Evolutionary conservation across 92 coral and sea anemone species (phyloP), one percentile per base, ranked within the genome.

Genomic region (Palythoa heliodiscus): DNA sequence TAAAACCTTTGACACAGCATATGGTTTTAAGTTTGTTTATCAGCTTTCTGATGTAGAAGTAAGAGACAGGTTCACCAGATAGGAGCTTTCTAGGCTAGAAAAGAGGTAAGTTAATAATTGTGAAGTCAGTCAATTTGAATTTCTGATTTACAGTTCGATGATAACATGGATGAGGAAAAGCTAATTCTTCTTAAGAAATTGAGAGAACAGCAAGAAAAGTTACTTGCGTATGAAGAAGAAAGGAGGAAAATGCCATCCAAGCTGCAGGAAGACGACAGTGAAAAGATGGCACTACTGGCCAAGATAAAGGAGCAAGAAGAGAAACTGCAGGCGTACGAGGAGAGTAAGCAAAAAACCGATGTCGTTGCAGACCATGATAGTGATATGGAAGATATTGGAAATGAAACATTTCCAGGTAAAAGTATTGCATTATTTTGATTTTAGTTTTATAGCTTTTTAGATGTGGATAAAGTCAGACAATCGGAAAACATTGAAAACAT

Each of bases 371-470:
- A 96, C 89, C 93, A 90, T 55, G 99, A 96, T 50, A 96, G 99
- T 73, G 98, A 92, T 73, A 95, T 95, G 95, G 94, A 93, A n/a
- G 98, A 96, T 38, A 92, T 96, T 67, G 95, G 86, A 37, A 89
- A 93, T 12, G 93, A 93, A 79, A 95, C 98, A 0, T 96, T 96
- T 77, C 99, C 99, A 69, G 99, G 99, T 96, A 94, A 35, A 22
- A 29, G 35, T 29, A 29, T 29, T 29, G 35, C 35, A 0, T 29
- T 29, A 29, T 29, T 29, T 29, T 29, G 50, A 43, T 43, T 43
- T 43, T 43, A 8, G 5, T 43, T 43, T 43, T 43, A 5, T 43
- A 5, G 50, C 50, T 13, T 55, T 12, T 52, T 52, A 55, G 8
- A 16, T 55, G 61, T 55, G 61, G n/a, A 12, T 12, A 55, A 12